Base-by-base conservation (phyloP, 2,888 invertebrate species). In the Trissonchulus sp. region DNA sequence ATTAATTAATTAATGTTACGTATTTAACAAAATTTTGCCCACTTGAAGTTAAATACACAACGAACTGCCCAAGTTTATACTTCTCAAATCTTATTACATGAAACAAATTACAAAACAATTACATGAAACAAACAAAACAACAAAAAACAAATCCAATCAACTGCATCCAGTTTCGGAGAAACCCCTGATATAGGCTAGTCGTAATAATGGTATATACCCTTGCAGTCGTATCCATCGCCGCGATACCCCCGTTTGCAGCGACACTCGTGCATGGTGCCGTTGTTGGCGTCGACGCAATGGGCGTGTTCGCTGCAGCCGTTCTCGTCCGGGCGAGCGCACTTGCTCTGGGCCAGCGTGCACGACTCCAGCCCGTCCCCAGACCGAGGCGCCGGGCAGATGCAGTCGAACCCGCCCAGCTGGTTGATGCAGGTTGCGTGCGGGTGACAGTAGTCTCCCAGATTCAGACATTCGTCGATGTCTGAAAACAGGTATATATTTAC, bases 371-470 rank as follows among this genome's bases (percentile, higher is more conserved):
- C 48, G 48, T 48, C 48, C 8, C 48, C 48, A 23, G 23, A 8
- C 8, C 48, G 48, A 8, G 48, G 48, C 48, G 8, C 71, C 28
- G 71, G 36, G 71, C 71, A 69, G 37, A 69, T 35, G 37, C 71
- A 69, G n/a, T 30, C 23, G 37, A 33, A 35, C 3, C 33, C n/a
- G 34, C 71, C 71, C 71, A 37, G 71, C 8, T 69, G 71, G 37
- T 69, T 69, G 34, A 69, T n/a, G 71, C 71, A 69, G 31, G 71
- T 69, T 31, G 71, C 71, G n/a, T 34, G 37, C 37, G 71, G 71
- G 34, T 69, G 71, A 69, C 71, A 69, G 15, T 69, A n/a, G 3
- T 69, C 71, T n/a, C 71, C 71, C 2, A 34, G 2, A 35, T 36
- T 37, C 3, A 35, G 34, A n/a, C 71, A 69, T 69, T 69, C 71